These are phyloP conservation scores for Zootoca vivipara DNA, from an alignment of 2,113 vertebrate species.

Conservation along the genomic window DNA sequence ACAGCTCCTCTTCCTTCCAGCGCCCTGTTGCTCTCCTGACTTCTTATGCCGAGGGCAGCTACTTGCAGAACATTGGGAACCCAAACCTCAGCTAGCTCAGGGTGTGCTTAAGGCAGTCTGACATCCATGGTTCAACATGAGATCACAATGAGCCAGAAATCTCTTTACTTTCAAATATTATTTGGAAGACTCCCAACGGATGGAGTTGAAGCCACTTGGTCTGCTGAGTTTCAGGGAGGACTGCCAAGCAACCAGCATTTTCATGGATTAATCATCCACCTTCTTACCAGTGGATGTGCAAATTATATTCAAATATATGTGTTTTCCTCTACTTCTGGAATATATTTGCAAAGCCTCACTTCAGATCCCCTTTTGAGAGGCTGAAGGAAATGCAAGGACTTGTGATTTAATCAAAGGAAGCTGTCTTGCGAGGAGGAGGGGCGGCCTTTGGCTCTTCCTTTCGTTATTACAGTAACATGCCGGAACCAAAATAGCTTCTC, in stretches of 20 bases:
- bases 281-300: not conserved
- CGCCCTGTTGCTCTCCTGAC: constrained; percentile 47
- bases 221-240: not conserved
- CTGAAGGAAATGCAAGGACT: not conserved
- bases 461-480: too few relatives aligned
- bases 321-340: too few relatives aligned
- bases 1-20: constrained; percentile 47
- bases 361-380: not conserved
- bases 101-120: too few relatives aligned
- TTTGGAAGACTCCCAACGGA: not conserved
- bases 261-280: not conserved
- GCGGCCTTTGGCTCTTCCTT: not conserved
- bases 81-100: constrained; percentile 34
- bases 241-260: not conserved
- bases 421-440: not conserved
- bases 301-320: not conserved
- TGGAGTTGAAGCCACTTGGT: accelerated
- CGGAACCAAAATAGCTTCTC: not conserved
- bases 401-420: not conserved
- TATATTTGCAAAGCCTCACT: not conserved
- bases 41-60: constrained; percentile 67
- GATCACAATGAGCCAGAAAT: not conserved
- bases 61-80: constrained; percentile 44
- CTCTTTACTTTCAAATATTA: not conserved
- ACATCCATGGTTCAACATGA: too few relatives aligned